Evolutionary conservation across 2,797 vertebrate genomes (phyloP).

Genomic region (Phataginus tricuspis): DNA sequence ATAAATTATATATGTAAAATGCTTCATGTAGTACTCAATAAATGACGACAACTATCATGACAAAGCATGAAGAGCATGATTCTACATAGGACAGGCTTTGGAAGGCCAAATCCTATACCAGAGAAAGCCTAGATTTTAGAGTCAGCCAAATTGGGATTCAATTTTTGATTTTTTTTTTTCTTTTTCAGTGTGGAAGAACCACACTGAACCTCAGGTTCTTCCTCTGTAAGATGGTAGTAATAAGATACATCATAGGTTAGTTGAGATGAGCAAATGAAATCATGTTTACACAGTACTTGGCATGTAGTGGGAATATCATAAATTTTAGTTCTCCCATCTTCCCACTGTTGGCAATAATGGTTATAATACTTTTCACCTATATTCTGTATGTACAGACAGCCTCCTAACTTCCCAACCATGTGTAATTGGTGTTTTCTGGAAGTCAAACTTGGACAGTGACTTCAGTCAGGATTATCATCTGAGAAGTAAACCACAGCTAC

Average conservation of each 20-base stretch:
- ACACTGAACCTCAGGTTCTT: not conserved
- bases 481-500: constrained; percentile 68
- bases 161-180: not conserved
- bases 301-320: not conserved
- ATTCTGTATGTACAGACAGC: not conserved
- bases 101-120: not conserved
- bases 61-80: not conserved
- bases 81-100: not conserved
- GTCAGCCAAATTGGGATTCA: not conserved
- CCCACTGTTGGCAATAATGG: not conserved
- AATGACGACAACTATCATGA: not conserved
- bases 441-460: constrained; percentile 47
- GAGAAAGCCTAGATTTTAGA: not conserved
- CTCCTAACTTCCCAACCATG: constrained; percentile 41
- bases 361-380: not conserved
- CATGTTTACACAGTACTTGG: not conserved
- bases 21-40: not conserved
- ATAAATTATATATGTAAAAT: not conserved
- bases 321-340: not conserved
- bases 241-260: not conserved
- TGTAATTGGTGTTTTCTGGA: constrained; percentile 33
- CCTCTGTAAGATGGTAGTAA: not conserved
- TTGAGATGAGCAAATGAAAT: not conserved
- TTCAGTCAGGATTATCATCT: not conserved
- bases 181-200: not conserved